phyloP scores from a whole-genome alignment of 2,797 vertebrate genomes.

The Anguilla obscura region DNA sequence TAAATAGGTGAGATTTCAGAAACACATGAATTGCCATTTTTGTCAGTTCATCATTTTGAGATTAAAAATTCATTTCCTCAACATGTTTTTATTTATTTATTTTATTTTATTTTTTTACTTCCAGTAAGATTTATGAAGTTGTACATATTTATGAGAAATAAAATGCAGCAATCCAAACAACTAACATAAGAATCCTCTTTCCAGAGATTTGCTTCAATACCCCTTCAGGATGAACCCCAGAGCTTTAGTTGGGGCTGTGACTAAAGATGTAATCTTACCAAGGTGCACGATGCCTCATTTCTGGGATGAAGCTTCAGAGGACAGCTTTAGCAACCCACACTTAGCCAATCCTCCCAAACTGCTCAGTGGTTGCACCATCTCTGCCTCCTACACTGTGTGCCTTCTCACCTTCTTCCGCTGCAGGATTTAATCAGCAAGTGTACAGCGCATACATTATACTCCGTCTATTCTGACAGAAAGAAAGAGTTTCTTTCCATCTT shows the following conservation, averaged over 20 bases:
- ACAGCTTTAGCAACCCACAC: slow-evolving; percentile 28
- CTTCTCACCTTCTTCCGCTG: slow-evolving; percentile 20
- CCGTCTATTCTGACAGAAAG: not conserved
- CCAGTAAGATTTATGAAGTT: not conserved
- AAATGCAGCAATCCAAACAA: not conserved
- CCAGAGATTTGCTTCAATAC: not conserved
- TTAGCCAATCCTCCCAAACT: not conserved
- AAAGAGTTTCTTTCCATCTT: not conserved
- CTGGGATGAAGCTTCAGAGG: slow-evolving; percentile 14
- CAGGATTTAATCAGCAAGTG: slow-evolving; percentile 25
- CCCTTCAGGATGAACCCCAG: not conserved
- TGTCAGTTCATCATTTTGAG: not conserved
- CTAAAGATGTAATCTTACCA: not conserved
- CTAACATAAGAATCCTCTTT: not conserved
- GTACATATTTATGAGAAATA: not conserved
- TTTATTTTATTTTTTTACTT: not conserved
- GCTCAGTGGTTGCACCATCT: slow-evolving; percentile 14
- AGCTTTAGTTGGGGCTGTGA: not conserved
- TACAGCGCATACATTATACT: slow-evolving; percentile 12
- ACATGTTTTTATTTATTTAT: not conserved
- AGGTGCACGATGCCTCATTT: not conserved
- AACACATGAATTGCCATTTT: not conserved
- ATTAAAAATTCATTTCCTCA: not conserved
- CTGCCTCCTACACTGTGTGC: slow-evolving; percentile 26
- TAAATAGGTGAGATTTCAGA: not conserved